Evolutionary conservation across 2,113 vertebrate species (phyloP), one percentile per base, ranked within the genome.

Genomic region (Mustela lutreola): DNA sequence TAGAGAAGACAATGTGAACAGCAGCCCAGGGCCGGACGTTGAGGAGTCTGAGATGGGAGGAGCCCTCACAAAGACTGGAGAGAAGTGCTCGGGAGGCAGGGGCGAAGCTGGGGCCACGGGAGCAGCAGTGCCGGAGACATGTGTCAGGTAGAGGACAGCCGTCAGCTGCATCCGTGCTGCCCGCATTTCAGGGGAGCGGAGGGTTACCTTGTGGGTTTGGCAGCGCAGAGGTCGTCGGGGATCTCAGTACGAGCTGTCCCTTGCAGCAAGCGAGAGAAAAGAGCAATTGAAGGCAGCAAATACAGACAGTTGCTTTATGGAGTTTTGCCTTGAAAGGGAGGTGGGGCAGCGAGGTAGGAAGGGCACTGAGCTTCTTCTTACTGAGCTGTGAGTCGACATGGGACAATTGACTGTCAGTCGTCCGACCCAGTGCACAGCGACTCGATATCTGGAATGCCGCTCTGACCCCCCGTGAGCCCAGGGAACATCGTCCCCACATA

Each of bases 11-110:
- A 58, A 12, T 33, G 6, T 36, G 2, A 11, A 31, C 81, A 5
- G 4, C 42, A 24, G 50, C 18, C 33, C 22, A 1, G 9, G 31
- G 50, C 2, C 1, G 31, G 45, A 62, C 65, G 0, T 39, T 33
- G 10, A 14, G 22, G 33, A 1, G 39, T 1, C 50, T 19, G 87
- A 53, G 50, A 19, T 1, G 4, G 39, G 28, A 21, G 26, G 15
- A 39, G 26, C 63, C 12, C 26, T 58, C 33, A 19, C 14, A 48
- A 2, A 10, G 70, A 36, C 67, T 4, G 33, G n/a, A 10, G 4
- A 36, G 56, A 53, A 19, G 26, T 31, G 11, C 39, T 42, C 26
- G 0, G 11, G 50, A 42, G 36, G 24, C 50, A 15, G 42, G 10
- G 7, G 53, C 11, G 7, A 31, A 36, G 50, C 16, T 1, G 5